These are phyloP conservation scores for Dicaeum eximium DNA, from an alignment of 2,113 vertebrate species.

Conservation along the genomic window DNA sequence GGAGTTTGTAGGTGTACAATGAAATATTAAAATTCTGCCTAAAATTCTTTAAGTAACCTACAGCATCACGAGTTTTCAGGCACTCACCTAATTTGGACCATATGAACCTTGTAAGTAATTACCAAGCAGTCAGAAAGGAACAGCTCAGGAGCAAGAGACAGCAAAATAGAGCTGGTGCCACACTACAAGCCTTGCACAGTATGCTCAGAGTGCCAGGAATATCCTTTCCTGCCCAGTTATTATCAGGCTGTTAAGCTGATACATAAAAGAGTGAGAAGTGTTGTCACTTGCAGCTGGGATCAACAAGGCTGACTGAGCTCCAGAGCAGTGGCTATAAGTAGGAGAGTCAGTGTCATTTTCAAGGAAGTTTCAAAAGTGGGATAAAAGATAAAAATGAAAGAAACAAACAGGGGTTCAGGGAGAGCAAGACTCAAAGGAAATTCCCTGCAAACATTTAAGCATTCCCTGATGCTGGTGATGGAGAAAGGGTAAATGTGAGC, in stretches of 20 bases:
- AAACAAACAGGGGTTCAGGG: background rate
- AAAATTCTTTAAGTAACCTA: background rate
- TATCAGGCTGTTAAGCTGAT: constrained; percentile 45
- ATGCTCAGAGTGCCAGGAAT: background rate
- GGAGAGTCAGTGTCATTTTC: background rate
- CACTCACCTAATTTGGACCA: background rate
- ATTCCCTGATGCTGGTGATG: background rate
- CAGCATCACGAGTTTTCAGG: background rate
- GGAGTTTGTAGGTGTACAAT: background rate
- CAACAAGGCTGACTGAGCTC: constrained; percentile 3
- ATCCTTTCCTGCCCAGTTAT: constrained; percentile 18
- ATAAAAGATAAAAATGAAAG: background rate
- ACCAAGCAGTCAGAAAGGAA: background rate
- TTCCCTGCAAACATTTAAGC: background rate
- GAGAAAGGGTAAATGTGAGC: background rate
- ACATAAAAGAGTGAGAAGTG: constrained; percentile 56
- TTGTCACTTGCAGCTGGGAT: constrained; percentile 46
- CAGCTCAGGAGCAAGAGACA: background rate
- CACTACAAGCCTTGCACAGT: background rate
- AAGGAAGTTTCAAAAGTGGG: background rate
- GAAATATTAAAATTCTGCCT: background rate
- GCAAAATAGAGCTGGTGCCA: background rate
- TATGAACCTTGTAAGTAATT: background rate
- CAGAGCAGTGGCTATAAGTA: background rate
- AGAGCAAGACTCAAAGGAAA: background rate